A percentile compares a stretch with the other conserved stretches of the same genome.
Conservation (phyloP, 2,113 vertebrate genomes). For the Elanus axillaris region DNA sequence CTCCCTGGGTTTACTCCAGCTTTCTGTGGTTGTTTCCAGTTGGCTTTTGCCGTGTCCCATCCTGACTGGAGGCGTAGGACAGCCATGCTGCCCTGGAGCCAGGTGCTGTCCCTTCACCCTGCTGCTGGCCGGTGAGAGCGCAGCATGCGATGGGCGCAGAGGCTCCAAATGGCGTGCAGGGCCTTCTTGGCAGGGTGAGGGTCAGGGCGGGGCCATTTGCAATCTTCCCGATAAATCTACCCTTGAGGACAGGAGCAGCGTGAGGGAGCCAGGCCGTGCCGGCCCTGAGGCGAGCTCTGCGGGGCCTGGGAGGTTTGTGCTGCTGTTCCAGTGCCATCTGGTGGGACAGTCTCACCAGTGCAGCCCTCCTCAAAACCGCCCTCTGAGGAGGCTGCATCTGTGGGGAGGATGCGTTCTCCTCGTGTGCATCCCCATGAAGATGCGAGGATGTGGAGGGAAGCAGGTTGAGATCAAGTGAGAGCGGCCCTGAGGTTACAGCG, state of each 20-base stretch:
- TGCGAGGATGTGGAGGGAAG: not conserved
- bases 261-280: accelerated
- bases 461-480: not conserved
- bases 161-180: not conserved
- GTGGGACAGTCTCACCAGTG: not conserved
- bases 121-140: accelerated
- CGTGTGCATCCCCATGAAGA: no score
- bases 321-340: not conserved
- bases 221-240: not conserved
- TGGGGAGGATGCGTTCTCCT: not conserved
- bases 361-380: not conserved
- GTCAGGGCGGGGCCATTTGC: not conserved
- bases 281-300: accelerated
- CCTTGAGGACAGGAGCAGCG: not conserved
- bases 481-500: not conserved
- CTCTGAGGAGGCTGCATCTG: not conserved
- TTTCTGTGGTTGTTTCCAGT: not conserved
- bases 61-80: accelerated
- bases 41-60: not conserved
- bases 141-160: accelerated
- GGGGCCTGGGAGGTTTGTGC: not conserved
- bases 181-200: not conserved
- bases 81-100: not conserved
- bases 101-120: accelerated
- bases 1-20: not conserved